These are phyloP conservation scores for Apomyelois bistriatella DNA, from an alignment of 2,888 invertebrate species.

Conservation along the genomic window DNA sequence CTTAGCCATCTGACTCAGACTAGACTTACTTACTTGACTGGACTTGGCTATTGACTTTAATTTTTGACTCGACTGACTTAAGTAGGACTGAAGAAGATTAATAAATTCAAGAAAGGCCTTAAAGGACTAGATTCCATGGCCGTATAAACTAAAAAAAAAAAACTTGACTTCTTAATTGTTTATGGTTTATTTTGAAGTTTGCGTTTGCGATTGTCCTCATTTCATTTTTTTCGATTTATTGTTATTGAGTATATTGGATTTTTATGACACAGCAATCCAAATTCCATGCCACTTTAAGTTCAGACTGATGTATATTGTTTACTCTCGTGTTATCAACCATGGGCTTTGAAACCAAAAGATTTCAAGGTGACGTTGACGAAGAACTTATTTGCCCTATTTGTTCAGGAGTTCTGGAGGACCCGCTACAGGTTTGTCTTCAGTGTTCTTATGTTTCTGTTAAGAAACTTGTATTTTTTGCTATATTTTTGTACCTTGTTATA, in stretches of 20 bases:
- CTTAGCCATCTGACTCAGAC: too few relatives aligned
- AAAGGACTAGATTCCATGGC: too few relatives aligned
- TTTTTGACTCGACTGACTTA: too few relatives aligned
- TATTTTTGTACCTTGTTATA: conserved; percentile 40
- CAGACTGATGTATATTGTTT: conserved; percentile 42
- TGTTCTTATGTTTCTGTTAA: not conserved
- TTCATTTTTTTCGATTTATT: conserved; percentile 39
- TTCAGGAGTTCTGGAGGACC: conserved; percentile 96
- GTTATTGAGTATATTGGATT: conserved; percentile 34
- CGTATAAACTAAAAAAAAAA: too few relatives aligned
- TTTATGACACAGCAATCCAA: conserved; percentile 21
- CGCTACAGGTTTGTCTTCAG: conserved; percentile 87
- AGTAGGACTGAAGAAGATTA: too few relatives aligned
- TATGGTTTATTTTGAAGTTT: conserved; percentile 11
- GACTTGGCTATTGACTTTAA: too few relatives aligned
- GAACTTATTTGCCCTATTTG: conserved; percentile 98
- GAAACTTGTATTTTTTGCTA: conserved; percentile 26
- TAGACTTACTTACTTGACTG: too few relatives aligned
- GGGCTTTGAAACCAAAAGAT: conserved; percentile 97
- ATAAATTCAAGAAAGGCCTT: too few relatives aligned
- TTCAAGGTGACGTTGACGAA: conserved; percentile 97
- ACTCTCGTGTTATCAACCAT: conserved; percentile 73
- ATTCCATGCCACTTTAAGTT: conserved; percentile 24
- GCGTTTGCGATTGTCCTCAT: conserved; percentile 13
- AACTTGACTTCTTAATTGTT: not conserved